Evolutionary conservation across 2,113 vertebrate species (phyloP), one percentile per base, ranked within the genome.

Genomic region (Gobio gobio): DNA sequence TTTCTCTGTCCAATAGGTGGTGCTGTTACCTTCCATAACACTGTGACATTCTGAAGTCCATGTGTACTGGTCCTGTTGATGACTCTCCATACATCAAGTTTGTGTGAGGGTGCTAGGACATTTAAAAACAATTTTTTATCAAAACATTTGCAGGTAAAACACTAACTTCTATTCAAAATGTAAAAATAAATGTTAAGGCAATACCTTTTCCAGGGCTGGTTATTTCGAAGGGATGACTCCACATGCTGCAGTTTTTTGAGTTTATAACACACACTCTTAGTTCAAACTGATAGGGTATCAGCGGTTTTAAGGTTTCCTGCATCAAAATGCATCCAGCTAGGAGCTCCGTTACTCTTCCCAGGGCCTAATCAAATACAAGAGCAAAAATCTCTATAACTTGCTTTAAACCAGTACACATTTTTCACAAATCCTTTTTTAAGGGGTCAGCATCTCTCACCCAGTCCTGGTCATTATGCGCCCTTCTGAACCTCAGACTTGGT

Each of bases 21-120:
- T 63, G 47, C 14, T 66, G 16, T 70, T 74, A 95, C 95, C 93
- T 95, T 93, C 95, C 95, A 95, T 16, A 95, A 81, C 78, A 94
- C 89, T 0, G 86, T 93, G 72, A 95, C 89, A 12, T 16, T 75
- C 84, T 26, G 80, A 47, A 33, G 24, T 20, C 85, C 14, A 0
- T 64, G 22, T 16, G 3, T 14, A 2, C 59, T 4, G 10, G 3
- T 54, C 33, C n/a, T n/a, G 63, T 43, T 77, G 8, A 94, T 66
- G 3, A 70, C 86, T 87, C 92, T 90, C 95, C 95, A 95, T 20
- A 92, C 92, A 4, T 87, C 86, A 22, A 94, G 64, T 54, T 82
- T 88, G 88, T 87, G 87, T 18, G 90, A 90, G 26, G 93, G 94
- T 75, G 88, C 94, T 95, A 56, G 10, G 24, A 40, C 86, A 72